Evolutionary conservation across 2,888 invertebrate genomes (phyloP), one percentile per base, ranked within the genome.

Genomic region (Lapara coniferarum): DNA sequence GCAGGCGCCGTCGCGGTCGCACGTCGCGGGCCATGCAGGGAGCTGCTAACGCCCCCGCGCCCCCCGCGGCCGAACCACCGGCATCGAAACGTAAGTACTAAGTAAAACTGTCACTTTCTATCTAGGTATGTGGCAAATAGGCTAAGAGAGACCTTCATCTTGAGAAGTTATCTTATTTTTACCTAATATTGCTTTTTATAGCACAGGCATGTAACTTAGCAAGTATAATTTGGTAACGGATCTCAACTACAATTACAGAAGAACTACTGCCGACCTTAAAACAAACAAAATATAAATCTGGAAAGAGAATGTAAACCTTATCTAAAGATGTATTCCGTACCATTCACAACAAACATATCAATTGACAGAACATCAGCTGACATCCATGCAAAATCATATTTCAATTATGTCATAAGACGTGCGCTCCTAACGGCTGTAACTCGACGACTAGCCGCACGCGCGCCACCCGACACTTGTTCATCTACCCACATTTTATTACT

Each of bases 1-100:
- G 71, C 80, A 91, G 91, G 83, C 91, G 92, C 74, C 87, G 87
- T 74, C 89, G 90, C 73, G 88, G 89, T 80, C 86, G 88, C 74
- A 77, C 86, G 84, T 84, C 89, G 89, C 91, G 91, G 92, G 93
- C 85, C 84, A 93, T 93, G 93, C 93, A 93, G 90, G 93, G 93
- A 73, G 92, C 90, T 66, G 88, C 93, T 68, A 85, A 70, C 77
- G 90, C 90, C 75, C 89, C 89, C 80, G 93, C 92, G 85, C 89
- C 92, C 71, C 88, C 93, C 78, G 93, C 92, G 83, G 90, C 92
- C 66, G 92, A 92, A 72, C 89, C 91, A 55, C 92, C 92, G 10
- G 81, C 87, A 44, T 76, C 88, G 0, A 89, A 92, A 86, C 89
- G 93, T 93, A 76, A 91, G 92, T 89, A 77, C 37, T 12, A 44